A percentile compares a stretch with the other conserved stretches of the same genome.
phyloP scores from a whole-genome alignment of 2,113 vertebrate species.

The Ivindomyrus marchei region DNA sequence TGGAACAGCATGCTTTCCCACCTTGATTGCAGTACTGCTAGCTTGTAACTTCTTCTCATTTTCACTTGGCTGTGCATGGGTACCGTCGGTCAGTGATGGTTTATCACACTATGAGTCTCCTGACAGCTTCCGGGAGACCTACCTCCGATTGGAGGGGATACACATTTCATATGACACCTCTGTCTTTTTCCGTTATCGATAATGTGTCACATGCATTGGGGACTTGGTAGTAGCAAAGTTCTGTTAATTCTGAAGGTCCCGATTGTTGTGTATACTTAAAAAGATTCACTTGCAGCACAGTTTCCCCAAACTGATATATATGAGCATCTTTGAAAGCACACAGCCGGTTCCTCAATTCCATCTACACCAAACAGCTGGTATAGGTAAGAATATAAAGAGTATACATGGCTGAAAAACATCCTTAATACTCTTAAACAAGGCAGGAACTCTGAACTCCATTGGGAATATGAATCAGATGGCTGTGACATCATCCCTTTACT shows the following conservation, averaged over 20 bases:
- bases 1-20: background rate
- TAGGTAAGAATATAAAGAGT: background rate
- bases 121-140: background rate
- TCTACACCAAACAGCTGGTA: background rate
- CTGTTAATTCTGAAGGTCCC: background rate
- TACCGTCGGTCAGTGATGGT: background rate
- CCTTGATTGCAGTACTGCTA: background rate
- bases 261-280: background rate
- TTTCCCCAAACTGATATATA: background rate
- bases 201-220: background rate
- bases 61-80: background rate
- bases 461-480: slow-evolving; percentile 64
- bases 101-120: background rate
- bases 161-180: background rate
- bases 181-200: background rate
- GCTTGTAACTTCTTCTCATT: background rate
- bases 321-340: background rate
- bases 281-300: background rate
- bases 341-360: background rate
- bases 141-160: background rate
- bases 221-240: background rate
- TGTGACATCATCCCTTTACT: slow-evolving; percentile 67
- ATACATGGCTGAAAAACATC: background rate
- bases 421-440: background rate
- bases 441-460: slow-evolving; percentile 48